Base-by-base conservation (phyloP, 2,888 invertebrate species). In the Xiphydria camelus region DNA sequence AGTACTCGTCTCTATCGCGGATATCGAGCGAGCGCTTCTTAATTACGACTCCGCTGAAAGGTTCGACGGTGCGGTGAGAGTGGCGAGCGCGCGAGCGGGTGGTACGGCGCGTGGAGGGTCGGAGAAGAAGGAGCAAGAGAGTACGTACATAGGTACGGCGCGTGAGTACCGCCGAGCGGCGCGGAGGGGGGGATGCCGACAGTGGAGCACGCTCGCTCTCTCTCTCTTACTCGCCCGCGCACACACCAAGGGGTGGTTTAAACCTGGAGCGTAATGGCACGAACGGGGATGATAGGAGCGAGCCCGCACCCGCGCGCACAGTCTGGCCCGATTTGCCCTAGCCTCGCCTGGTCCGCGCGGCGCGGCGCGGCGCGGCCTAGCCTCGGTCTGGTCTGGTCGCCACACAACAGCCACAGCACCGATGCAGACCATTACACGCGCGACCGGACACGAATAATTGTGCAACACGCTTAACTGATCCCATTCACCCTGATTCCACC, bases 391-490 rank as follows among this genome's bases (percentile, higher is more conserved):
- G 26, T 18, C 14, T 10, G 14, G 17, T 45, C 66, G 70, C 68
- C 69, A 57, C 75, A 72, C 68, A 71, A 68, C 70, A 64, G 71
- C 69, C 70, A 63, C 72, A 70, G 68, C 71, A 55, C 63, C 75
- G 73, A 75, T 77, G 75, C 77, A 76, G 78, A 76, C 81, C 78
- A 83, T 83, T 83, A 83, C 82, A 82, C 82, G 81, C 81, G 77
- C 82, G 82, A 82, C 80, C 81, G 82, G 76, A 78, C 80, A 77
- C 79, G 81, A 82, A 83, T 75, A 75, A 75, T 83, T 80, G 82
- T 77, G 76, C 77, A 78, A 79, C 80, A 82, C 82, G 82, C 82
- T 82, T 80, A 80, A 80, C 78, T 82, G 82, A 79, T 79, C 79
- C 78, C 79, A 82, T 82, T 82, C 78, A 80, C 59, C 60, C 66